Evolutionary conservation across 2,888 invertebrate species (phyloP), one percentile per base, ranked within the genome.

Genomic region (Tridacna gigas): DNA sequence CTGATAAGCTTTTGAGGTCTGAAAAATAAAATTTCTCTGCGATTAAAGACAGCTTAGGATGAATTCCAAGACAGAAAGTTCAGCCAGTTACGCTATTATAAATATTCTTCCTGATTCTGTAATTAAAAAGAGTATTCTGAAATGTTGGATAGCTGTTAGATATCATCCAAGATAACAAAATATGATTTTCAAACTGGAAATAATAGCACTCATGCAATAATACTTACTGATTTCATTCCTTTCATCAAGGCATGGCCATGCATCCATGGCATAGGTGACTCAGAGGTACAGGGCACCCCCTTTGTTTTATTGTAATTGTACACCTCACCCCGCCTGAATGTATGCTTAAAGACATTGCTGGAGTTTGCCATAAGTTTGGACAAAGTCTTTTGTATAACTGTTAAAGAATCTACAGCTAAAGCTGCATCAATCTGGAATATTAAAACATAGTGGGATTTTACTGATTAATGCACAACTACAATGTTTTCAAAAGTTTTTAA

Each of bases 341-440:
- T 93, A 75, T 88, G 88, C 79, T 81, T 79, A 65, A 97, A 97
- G 97, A 97, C 96, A 92, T 98, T 97, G 18, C 97, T 97, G 94
- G 98, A 98, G 95, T 98, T 98, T 91, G 97, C 96, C 92, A 97
- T 96, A 89, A 98, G 96, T 94, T 97, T 97, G 93, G 97, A 97
- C 92, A 99, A 97, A n/a, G 98, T 98, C 93, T 98, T 98, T 89
- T 97, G 97, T 77, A 99, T 96, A 0, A 99, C 98, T 94, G 97
- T 97, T 25, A 99, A 97, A 3, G 98, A 98, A 93, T 99, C 99
- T 95, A 98, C 98, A 97, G 98, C 98, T 86, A 99, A 96, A 0
- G 99, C 99, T 0, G 98, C 97, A 95, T 98, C 98, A 4, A 98
- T 98, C 98, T 71, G 37, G 11, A 28, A 47, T 4, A 63, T 63